Base-by-base conservation (phyloP, 1,140 invertebrate species). In the Zaprionus davidi region DNA sequence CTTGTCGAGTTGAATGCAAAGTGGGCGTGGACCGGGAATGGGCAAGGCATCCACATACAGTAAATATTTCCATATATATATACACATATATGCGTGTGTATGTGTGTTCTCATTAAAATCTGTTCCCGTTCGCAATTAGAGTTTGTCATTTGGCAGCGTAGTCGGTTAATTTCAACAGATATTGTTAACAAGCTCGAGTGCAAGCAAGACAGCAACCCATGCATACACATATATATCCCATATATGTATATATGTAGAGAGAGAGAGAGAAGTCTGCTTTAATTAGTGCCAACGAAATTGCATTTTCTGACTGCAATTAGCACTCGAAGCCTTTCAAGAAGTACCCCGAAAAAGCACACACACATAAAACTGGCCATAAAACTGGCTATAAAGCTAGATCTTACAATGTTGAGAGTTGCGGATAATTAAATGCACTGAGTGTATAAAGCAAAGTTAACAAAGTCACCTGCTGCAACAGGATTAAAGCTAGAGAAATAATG, bases 1-100 rank as follows among this genome's bases (percentile, higher is more conserved):
- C 84, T 81, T 88, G 84, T 87, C 84, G 81, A 87, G 84, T 87
- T 88, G 84, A 84, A 84, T 88, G 80, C n/a, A 84, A 81, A 79
- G 73, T 70, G 63, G 79, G 71, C 57, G 71, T 44, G 28, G 49
- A 51, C 26, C 17, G 44, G 22, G 58, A 6, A 20, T 31, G 66
- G 41, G 58, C 20, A 46, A 57, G 55, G 65, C 59, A 44, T 24
- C 13, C 53, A 66, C 44, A 56, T 49, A 31, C 44, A 38, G n/a
- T 34, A 62, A 44, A 62, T 62, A 56, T 56, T 67, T 17, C 68
- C 76, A 68, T 65, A 74, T 58, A 34, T 65, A 46, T 22, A 15
- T 38, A 44, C n/a, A 17, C 31, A 44, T 7, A 7, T 31, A 7
- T 36, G 20, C 59, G 15, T 57, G 24, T 69, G 38, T 41, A 20